Base-by-base conservation (phyloP, 2,888 invertebrate species). In the Polietes domitor region DNA sequence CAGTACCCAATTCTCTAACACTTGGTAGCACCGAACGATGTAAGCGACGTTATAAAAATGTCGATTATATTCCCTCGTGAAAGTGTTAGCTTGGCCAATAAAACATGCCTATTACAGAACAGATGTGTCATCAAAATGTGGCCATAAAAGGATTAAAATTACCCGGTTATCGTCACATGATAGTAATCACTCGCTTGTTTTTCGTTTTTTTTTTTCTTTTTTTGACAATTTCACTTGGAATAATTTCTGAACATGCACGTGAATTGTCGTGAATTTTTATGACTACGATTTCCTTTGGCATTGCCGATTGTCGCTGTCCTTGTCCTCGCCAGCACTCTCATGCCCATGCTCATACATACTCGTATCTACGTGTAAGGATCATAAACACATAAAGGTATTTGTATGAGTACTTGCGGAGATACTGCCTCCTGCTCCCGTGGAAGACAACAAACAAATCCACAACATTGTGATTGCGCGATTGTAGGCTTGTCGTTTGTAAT, bases 221-320 rank as follows among this genome's bases (percentile, higher is more conserved):
- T 50, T 28, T 10, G 43, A 19, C 47, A 63, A 58, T 68, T 41
- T 24, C 47, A 71, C 61, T 17, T 37, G 0, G 12, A 5, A 70
- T 55, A 37, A 55, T 15, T 71, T 61, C 43, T 43, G 43, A 26
- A 61, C 43, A 71, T 47, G 58, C 76, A 75, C 24, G 58, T 77
- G n/a, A n/a, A n/a, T 70, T 77, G 70, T 68, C 55, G 70, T 55
- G 61, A n/a, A 77, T 71, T 70, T 71, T 77, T 71, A 71, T 77
- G 43, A 26, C 26, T 24, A 12, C 26, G 15, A 58, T 26, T 58
- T 6, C 58, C 26, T 24, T 55, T 55, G 24, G 21, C 55, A 24
- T 55, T 58, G 58, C 26, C 26, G n/a, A 50, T 50, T n/a, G 50
- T 17, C 17, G 6, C 2, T 50, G 19, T 50, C n/a, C 50, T 50